These are phyloP conservation scores for Tringa solitaria DNA, from an alignment of 2,113 vertebrate genomes.

Conservation along the genomic window DNA sequence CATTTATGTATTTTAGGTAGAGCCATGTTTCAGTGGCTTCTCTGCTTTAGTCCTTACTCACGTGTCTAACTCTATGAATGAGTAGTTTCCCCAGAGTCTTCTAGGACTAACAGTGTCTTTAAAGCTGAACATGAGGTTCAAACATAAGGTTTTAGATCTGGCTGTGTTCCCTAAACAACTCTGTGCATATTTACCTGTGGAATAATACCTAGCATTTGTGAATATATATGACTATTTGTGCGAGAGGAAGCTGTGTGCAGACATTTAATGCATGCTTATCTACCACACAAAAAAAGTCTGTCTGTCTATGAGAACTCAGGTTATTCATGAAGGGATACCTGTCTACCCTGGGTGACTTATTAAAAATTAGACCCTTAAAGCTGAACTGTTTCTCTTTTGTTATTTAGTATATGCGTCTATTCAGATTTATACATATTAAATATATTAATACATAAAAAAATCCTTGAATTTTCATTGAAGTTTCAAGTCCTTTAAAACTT, in stretches of 20 bases:
- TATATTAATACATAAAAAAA: neutral
- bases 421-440: neutral
- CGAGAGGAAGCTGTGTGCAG: neutral
- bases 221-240: neutral
- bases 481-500: neutral
- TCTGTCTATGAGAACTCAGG: neutral
- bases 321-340: neutral
- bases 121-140: neutral
- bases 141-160: neutral
- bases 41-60: neutral
- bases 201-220: neutral
- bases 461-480: neutral
- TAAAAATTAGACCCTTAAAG: neutral
- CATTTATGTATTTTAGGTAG: neutral
- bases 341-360: neutral
- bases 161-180: neutral
- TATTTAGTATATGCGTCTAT: neutral
- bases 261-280: neutral
- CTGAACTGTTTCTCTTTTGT: neutral
- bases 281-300: neutral
- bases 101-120: neutral
- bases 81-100: no score
- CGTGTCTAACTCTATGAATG: rapidly evolving
- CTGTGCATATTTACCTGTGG: neutral
- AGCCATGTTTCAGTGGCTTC: neutral